Conservation (phyloP, 2,797 vertebrate species). For the Chiropotes sagulatus region DNA sequence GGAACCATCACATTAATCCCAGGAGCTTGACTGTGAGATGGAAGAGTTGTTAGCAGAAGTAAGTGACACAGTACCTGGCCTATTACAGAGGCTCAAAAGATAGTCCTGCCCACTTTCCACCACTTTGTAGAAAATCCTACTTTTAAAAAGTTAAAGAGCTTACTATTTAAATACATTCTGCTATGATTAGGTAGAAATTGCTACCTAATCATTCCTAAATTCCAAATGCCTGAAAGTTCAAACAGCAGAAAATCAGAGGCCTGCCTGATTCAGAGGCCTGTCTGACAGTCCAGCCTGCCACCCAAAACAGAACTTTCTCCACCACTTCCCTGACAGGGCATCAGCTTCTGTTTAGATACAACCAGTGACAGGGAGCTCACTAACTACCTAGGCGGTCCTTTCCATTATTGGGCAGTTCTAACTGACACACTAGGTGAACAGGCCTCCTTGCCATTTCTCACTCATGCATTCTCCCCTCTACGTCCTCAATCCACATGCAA, state of each 20-base stretch:
- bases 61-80: background rate
- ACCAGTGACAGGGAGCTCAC: background rate
- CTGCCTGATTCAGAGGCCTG: no score
- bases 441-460: background rate
- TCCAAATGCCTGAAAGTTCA: constrained; percentile 9
- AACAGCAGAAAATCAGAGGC: background rate
- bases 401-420: background rate
- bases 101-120: background rate
- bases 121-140: background rate
- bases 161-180: background rate
- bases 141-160: background rate
- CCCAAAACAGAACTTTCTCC: background rate
- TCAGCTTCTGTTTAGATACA: background rate
- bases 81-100: background rate
- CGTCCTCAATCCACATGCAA: background rate
- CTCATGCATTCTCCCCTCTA: background rate
- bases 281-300: background rate
- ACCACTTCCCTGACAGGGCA: background rate
- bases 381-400: background rate
- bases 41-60: background rate
- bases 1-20: background rate
- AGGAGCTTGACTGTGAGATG: background rate
- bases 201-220: background rate
- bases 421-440: background rate
- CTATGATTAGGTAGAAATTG: background rate